Conservation (phyloP, 1,140 invertebrate species). For the Drosophila kurseongensis region DNA sequence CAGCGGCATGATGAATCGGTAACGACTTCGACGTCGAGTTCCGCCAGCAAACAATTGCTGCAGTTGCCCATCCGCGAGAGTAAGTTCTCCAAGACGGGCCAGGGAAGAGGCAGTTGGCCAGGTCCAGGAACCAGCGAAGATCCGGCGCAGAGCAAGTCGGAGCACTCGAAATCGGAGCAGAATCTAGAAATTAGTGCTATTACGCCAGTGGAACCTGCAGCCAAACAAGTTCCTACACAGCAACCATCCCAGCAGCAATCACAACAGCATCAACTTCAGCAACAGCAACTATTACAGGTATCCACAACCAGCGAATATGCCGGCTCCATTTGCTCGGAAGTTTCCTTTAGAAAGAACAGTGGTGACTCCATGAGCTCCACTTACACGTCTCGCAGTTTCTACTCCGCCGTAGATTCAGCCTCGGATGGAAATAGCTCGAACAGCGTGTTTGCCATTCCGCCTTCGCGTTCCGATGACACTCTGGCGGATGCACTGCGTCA, state of each 20-base stretch:
- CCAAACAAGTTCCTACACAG: slow-evolving; percentile 3
- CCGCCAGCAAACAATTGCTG: slow-evolving; percentile 85
- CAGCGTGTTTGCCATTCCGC: slow-evolving; percentile 86
- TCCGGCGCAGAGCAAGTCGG: slow-evolving; percentile 84
- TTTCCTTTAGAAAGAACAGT: slow-evolving; percentile 87
- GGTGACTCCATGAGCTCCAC: slow-evolving; percentile 85
- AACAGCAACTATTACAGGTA: slow-evolving; percentile 85
- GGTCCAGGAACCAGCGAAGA: slow-evolving; percentile 88
- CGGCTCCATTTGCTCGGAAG: slow-evolving; percentile 80
- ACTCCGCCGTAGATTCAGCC: slow-evolving; percentile 65
- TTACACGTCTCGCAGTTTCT: slow-evolving; percentile 74
- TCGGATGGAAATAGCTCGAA: slow-evolving; percentile 68
- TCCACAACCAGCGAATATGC: slow-evolving; percentile 81
- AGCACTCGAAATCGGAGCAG: slow-evolving; percentile 94
- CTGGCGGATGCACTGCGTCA: slow-evolving; percentile 86
- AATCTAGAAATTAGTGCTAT: slow-evolving; percentile 87
- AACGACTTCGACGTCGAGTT: slow-evolving; percentile 6
- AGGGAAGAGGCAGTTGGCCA: slow-evolving; percentile 92
- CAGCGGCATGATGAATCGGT: slow-evolving; percentile 31
- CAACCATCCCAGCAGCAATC: slow-evolving; percentile 37
- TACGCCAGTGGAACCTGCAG: slow-evolving; percentile 40
- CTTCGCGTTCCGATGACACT: slow-evolving; percentile 91
- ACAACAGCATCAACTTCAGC: slow-evolving; percentile 62
- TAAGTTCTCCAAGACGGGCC: slow-evolving; percentile 90
- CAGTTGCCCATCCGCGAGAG: slow-evolving; percentile 90